A percentile compares a stretch with the other conserved stretches of the same genome.
phyloP scores from a whole-genome alignment of 2,113 vertebrate genomes.

The Mesitornis unicolor region DNA sequence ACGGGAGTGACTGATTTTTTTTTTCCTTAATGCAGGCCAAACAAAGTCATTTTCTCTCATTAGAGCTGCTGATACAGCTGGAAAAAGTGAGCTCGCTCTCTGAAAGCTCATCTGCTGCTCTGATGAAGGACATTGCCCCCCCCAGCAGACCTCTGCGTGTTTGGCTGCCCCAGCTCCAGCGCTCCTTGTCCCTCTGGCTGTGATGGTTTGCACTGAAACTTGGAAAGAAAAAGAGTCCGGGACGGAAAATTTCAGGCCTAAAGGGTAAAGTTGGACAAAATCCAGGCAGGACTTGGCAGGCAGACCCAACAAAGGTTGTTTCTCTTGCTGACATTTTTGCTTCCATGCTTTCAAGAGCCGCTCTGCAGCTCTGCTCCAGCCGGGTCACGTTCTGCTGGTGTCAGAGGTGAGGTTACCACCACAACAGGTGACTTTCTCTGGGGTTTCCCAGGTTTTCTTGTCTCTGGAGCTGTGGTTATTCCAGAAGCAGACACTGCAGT shows the following conservation, averaged over 20 bases:
- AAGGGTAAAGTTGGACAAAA: background rate
- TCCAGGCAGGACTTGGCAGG: background rate
- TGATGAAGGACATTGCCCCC: accelerated
- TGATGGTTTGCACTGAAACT: background rate
- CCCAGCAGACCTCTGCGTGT: background rate
- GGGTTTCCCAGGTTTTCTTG: background rate
- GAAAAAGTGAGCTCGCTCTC: background rate
- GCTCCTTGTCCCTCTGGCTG: background rate
- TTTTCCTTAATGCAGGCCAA: background rate
- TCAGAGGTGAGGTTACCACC: background rate
- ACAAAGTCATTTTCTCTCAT: background rate
- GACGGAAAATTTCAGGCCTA: background rate
- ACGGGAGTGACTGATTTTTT: background rate
- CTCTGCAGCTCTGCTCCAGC: background rate
- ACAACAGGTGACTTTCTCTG: no score
- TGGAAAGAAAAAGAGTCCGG: background rate
- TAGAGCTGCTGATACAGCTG: background rate
- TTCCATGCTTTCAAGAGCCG: background rate
- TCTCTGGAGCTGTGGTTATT: background rate
- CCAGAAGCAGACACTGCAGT: background rate
- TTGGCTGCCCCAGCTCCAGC: background rate
- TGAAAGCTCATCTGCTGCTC: background rate
- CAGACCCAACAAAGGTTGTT: background rate
- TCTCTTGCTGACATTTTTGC: background rate
- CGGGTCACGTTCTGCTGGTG: background rate